Evolutionary conservation across 2,113 vertebrate species (phyloP).

Genomic region (Taxidea taxus): DNA sequence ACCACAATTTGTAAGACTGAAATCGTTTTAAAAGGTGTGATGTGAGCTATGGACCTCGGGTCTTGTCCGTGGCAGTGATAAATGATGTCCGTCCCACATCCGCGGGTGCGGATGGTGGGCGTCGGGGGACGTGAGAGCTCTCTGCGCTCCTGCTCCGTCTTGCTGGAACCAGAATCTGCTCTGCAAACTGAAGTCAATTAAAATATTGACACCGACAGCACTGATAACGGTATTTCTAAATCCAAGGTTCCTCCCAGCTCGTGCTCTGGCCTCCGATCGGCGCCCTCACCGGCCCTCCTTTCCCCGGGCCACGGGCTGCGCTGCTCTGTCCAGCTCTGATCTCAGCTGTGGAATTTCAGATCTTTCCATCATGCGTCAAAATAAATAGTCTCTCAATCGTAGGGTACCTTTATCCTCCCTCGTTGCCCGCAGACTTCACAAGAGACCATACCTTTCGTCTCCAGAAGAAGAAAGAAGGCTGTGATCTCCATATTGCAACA

Average conservation of each 20-base stretch:
- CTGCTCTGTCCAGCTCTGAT: conserved; percentile 61
- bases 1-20: rapidly evolving
- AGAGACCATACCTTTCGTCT: conserved; percentile 78
- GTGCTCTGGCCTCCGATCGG: rapidly evolving
- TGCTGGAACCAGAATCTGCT: background rate
- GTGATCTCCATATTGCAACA: conserved; percentile 83
- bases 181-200: background rate
- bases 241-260: rapidly evolving
- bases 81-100: no score
- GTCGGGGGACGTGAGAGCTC: rapidly evolving
- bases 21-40: rapidly evolving
- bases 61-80: rapidly evolving
- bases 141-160: rapidly evolving
- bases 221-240: no score
- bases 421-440: conserved; percentile 79
- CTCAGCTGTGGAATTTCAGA: conserved; percentile 66
- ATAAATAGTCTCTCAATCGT: conserved; percentile 73
- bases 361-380: conserved; percentile 80
- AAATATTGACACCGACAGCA: background rate
- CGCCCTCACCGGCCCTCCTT: background rate
- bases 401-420: conserved; percentile 73
- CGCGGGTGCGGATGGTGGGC: no score
- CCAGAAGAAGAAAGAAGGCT: conserved; percentile 83
- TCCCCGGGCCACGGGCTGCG: conserved; percentile 9
- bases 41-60: no score